Conservation (phyloP, 2,113 vertebrate genomes). For the Melanerpes aurifrons region DNA sequence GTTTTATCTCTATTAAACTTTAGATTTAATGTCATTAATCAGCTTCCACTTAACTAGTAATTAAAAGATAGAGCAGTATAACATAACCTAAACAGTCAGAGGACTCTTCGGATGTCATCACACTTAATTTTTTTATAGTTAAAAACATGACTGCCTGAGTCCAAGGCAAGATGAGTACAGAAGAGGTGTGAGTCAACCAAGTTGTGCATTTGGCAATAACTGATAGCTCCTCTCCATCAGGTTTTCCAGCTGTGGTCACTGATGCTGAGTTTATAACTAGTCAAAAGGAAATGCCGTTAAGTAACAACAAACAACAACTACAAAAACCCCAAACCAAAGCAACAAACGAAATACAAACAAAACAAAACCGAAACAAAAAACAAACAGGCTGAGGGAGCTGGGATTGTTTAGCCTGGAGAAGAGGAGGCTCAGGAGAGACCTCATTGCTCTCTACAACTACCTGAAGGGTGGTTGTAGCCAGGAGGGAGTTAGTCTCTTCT, state of each 20-base stretch:
- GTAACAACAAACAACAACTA: too few relatives aligned
- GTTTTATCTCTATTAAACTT: slow-evolving; percentile 16
- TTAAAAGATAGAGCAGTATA: slow-evolving; percentile 4
- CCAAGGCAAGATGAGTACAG: accelerated
- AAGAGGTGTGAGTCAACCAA: neutral
- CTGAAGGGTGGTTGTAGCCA: too few relatives aligned
- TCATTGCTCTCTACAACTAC: too few relatives aligned
- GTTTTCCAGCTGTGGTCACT: neutral
- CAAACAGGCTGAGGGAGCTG: too few relatives aligned
- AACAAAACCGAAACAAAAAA: too few relatives aligned
- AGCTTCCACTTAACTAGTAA: slow-evolving; percentile 34
- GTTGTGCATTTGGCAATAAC: neutral
- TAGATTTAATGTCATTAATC: slow-evolving; percentile 37
- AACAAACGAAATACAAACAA: too few relatives aligned
- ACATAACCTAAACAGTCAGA: neutral
- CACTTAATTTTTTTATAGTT: neutral
- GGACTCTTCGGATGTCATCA: neutral
- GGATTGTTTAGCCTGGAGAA: too few relatives aligned
- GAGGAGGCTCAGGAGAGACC: too few relatives aligned
- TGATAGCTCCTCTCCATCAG: neutral
- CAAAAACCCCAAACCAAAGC: too few relatives aligned
- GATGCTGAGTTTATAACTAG: neutral
- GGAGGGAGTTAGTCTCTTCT: too few relatives aligned
- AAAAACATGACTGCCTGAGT: neutral
- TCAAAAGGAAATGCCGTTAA: neutral